A percentile compares a stretch with the other conserved stretches of the same genome.
phyloP scores from a whole-genome alignment of 2,113 vertebrate species.

The Cyrtonyx montezumae region DNA sequence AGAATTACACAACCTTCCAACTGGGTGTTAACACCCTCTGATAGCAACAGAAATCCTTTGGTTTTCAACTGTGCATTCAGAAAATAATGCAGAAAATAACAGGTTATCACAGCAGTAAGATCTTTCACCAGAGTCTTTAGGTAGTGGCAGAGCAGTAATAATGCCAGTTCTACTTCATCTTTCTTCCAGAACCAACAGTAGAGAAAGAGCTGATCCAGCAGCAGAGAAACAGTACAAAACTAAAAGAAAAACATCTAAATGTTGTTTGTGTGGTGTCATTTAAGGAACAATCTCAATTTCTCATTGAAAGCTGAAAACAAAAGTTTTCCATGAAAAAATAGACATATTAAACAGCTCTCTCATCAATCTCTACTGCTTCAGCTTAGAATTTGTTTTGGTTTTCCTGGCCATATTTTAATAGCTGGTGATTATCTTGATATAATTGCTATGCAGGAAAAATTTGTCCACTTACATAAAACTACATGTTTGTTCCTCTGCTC shows the following conservation, averaged over 20 bases:
- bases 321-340: background rate
- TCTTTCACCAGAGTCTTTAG: background rate
- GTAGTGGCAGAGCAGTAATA: background rate
- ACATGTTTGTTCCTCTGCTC: background rate
- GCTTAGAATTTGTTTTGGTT: background rate
- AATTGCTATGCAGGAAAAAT: background rate
- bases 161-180: background rate
- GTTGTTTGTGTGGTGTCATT: too few species aligned
- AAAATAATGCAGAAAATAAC: background rate
- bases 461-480: background rate
- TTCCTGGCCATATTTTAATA: background rate
- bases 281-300: background rate
- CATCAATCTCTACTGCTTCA: background rate
- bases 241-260: background rate
- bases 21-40: background rate
- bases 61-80: background rate
- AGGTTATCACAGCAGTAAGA: background rate
- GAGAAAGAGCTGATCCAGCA: background rate
- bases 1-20: background rate
- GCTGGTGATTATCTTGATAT: background rate
- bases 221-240: background rate
- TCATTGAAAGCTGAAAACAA: background rate
- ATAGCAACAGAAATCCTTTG: background rate
- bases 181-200: background rate
- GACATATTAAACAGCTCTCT: background rate